A percentile compares a stretch with the other conserved stretches of the same genome.
phyloP scores from a whole-genome alignment of 2,797 vertebrate genomes.

The Rhodeus uyekii region DNA sequence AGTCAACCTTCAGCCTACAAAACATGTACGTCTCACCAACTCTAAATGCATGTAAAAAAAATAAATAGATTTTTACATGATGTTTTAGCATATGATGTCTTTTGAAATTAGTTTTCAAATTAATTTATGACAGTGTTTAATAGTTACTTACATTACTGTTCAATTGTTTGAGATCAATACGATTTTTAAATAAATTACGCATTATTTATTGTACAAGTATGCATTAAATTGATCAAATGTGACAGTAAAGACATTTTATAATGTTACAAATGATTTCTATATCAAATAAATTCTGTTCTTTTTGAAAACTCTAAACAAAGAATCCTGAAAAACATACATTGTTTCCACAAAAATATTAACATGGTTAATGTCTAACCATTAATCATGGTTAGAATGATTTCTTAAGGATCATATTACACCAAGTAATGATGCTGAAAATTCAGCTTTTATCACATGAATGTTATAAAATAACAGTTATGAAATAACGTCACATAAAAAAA shows the following conservation, averaged over 20 bases:
- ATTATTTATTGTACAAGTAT: background rate
- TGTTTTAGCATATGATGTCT: background rate
- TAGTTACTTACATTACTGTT: background rate
- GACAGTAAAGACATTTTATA: background rate
- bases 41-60: background rate
- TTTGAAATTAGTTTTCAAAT: background rate
- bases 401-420: background rate
- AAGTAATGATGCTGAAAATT: background rate
- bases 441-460: background rate
- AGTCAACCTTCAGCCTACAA: slow-evolving; percentile 93
- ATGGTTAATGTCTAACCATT: too few species aligned
- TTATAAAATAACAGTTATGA: too few species aligned
- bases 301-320: background rate
- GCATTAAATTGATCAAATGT: background rate
- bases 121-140: background rate
- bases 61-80: background rate
- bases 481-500: background rate
- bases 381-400: background rate
- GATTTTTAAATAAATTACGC: background rate
- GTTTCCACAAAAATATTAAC: background rate
- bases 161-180: background rate
- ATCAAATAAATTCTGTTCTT: background rate
- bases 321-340: background rate
- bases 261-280: background rate
- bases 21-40: slow-evolving; percentile 82